Conservation (phyloP, 2,888 invertebrate genomes). For the Polydrusus cervinus region DNA sequence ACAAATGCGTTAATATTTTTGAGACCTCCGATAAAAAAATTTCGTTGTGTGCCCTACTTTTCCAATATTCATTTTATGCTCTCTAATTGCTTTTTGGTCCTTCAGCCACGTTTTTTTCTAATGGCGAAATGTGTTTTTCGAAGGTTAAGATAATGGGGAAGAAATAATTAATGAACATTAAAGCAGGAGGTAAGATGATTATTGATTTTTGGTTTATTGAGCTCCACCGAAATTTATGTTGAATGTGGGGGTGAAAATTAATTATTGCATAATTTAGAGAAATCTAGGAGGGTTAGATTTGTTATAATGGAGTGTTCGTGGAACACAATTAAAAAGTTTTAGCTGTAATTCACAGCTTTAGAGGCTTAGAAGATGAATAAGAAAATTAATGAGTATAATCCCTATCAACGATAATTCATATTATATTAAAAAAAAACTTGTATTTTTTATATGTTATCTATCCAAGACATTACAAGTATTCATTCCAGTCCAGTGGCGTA, state of each 20-base stretch:
- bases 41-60: too few species aligned
- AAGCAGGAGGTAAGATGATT: conserved; percentile 1
- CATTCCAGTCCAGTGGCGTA: too few species aligned
- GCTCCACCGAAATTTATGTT: not conserved
- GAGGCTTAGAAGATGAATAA: too few species aligned
- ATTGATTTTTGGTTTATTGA: conserved; percentile 4
- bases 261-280: not conserved
- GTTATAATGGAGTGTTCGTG: not conserved
- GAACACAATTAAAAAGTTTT: not conserved
- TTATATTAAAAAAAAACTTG: too few species aligned
- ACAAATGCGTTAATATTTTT: too few species aligned
- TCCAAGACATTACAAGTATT: too few species aligned
- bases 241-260: not conserved
- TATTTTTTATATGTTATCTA: too few species aligned
- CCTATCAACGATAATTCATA: too few species aligned
- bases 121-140: conserved; percentile 6
- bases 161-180: conserved; percentile 12
- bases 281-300: not conserved
- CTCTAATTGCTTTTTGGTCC: conserved; percentile 4
- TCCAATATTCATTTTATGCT: not conserved
- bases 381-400: too few species aligned
- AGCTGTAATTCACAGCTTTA: not conserved
- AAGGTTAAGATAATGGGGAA: conserved; percentile 15
- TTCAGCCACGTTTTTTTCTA: not conserved
- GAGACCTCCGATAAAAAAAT: too few species aligned